phyloP scores from a whole-genome alignment of 2,888 invertebrate genomes.

The Polietes domitor region DNA sequence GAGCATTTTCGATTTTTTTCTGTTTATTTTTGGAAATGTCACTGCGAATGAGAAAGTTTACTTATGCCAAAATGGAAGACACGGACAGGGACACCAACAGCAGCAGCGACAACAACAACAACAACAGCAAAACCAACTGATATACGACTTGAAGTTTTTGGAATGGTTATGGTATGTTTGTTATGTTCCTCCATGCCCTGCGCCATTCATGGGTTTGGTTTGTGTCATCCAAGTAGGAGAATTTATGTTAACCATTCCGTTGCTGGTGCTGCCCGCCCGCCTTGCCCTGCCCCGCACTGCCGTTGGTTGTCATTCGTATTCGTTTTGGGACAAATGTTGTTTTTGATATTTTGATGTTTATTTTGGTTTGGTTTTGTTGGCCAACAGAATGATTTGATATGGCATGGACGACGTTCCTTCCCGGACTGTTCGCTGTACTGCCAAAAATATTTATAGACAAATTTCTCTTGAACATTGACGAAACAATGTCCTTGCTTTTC shows the following conservation, averaged over 20 bases:
- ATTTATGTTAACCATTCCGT: conserved; percentile 38
- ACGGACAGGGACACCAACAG: conserved; percentile 16
- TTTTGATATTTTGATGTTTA: conserved; percentile 39
- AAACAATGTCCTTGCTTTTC: conserved; percentile 56
- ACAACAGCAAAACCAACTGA: conserved; percentile 46
- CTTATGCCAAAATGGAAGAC: conserved; percentile 56
- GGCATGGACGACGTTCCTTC: conserved; percentile 20
- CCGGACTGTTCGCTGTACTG: conserved; percentile 27
- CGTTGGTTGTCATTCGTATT: conserved; percentile 5
- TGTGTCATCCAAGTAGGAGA: conserved; percentile 34
- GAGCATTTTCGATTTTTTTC: conserved; percentile 42
- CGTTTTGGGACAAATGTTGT: conserved; percentile 7
- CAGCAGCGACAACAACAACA: conserved; percentile 42
- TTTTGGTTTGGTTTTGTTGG: conserved; percentile 38
- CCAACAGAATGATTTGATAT: conserved; percentile 52
- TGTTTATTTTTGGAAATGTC: neutral
- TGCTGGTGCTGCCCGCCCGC: neutral
- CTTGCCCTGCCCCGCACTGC: no score
- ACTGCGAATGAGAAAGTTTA: conserved; percentile 56
- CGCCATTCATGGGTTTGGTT: conserved; percentile 25
- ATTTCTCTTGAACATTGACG: conserved; percentile 60
- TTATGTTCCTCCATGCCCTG: conserved; percentile 36
- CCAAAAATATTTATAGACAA: conserved; percentile 52
- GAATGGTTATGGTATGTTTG: conserved; percentile 55
- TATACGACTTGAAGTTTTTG: conserved; percentile 56